Percentiles rank a stretch among this genome's conserved stretches.
Conservation (phyloP, 2,797 vertebrate genomes). For the Choloepus didactylus region DNA sequence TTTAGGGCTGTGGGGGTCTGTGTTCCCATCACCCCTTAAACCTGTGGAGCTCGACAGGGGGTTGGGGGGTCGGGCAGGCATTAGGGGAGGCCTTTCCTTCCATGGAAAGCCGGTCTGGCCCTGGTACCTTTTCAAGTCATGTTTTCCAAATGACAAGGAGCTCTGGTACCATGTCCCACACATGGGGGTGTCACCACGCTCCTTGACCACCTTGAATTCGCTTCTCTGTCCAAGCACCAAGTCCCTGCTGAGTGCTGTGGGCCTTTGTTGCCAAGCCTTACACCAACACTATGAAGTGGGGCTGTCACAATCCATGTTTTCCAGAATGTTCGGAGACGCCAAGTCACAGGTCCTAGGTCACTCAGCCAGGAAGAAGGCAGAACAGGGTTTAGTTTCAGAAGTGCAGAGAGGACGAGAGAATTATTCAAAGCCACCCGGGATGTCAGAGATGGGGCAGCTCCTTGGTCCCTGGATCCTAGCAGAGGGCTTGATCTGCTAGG, state of each 20-base stretch:
- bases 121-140: not conserved
- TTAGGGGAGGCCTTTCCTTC: not conserved
- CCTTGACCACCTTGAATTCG: not conserved
- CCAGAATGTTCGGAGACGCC: not conserved
- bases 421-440: accelerated
- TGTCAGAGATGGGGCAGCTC: accelerated
- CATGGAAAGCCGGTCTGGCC: not conserved
- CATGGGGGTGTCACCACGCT: accelerated
- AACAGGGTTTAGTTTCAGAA: not conserved
- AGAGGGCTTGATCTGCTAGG: accelerated
- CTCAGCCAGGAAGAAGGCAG: not conserved
- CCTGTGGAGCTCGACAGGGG: not conserved
- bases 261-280: too few species aligned
- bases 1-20: not conserved
- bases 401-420: not conserved
- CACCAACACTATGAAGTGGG: not conserved
- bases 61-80: not conserved
- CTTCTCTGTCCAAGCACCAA: accelerated
- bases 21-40: conserved; percentile 34
- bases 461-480: accelerated
- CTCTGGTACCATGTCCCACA: accelerated
- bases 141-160: not conserved
- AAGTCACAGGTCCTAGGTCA: not conserved
- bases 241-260: too few species aligned
- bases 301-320: not conserved